A percentile compares a stretch with the other conserved stretches of the same genome.
Conservation (phyloP, 2,797 vertebrate species). For the Pseudocheirus occidentalis region DNA sequence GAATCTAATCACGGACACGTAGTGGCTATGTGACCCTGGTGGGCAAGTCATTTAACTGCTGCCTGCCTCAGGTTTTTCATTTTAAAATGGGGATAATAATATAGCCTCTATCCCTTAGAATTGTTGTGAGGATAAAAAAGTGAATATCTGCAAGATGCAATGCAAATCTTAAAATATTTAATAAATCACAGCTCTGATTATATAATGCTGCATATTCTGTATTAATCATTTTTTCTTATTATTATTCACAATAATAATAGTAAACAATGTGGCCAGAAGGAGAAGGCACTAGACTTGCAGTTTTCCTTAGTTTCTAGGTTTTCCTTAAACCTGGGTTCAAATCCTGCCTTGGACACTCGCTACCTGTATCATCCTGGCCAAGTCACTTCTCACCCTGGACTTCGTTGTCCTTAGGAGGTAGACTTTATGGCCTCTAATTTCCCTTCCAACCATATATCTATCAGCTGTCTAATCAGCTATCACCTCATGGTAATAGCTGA, state of each 20-base stretch:
- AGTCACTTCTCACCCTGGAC: not conserved
- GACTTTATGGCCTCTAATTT: not conserved
- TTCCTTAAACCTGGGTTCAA: not conserved
- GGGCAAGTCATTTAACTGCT: not conserved
- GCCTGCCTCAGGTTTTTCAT: not conserved
- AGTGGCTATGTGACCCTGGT: not conserved
- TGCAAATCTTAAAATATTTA: not conserved
- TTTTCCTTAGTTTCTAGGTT: not conserved
- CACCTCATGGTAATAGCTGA: not conserved
- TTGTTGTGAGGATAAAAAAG: not conserved
- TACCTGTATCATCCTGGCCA: not conserved
- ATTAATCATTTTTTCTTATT: not conserved
- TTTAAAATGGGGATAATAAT: not conserved
- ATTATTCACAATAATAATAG: not conserved
- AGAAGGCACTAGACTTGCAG: not conserved
- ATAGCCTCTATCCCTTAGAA: too few species aligned
- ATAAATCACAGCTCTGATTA: not conserved
- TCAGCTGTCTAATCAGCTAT: not conserved
- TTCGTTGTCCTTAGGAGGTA: not conserved
- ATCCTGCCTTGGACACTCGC: not conserved
- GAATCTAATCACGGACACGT: not conserved
- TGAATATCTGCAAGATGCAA: not conserved
- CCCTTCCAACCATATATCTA: not conserved
- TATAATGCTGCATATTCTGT: not conserved
- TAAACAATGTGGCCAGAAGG: not conserved